Evolutionary conservation across 1,140 invertebrate species (phyloP), one percentile per base, ranked within the genome.

Genomic region (Pseudomyrmex pallidus): DNA sequence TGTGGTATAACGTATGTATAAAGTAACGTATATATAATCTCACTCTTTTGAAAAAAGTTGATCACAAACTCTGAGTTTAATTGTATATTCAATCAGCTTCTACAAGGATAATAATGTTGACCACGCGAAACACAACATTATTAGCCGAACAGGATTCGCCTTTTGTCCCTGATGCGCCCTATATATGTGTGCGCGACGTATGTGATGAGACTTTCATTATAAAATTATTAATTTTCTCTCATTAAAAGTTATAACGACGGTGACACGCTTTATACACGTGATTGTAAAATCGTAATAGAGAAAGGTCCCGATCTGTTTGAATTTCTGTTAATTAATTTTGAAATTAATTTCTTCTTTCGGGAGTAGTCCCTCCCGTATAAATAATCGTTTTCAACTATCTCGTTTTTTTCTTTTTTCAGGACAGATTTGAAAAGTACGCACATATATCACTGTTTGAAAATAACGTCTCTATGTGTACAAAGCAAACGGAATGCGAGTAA

Each of bases 241-340:
- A 61, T 80, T 80, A 80, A 80, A 80, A 80, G 66, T 80, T 72
- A 59, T 70, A 72, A 80, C 66, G 76, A 80, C 46, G 56, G 13
- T 17, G 67, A 62, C 57, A 12, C 13, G 2, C 44, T 20, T 84
- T 5, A 44, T 70, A 50, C 46, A 59, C 22, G 54, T 72, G 44
- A 72, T 61, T 20, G 9, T 76, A 10, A 76, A 76, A 64, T 17
- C 20, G 35, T 68, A 68, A 68, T 35, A 35, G 20, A 72, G 54
- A 72, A 35, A 72, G 13, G 13, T 44, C 50, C 59, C 12, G 12
- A 22, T 59, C 54, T 35, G 63, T 10, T 78, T 59, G 66, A 20
- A 70, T 61, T 17, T 80, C 54, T 59, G 66, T 80, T 80, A 72
- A 80, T 80, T 80, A 80, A 72, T 70, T 72, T 80, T 5, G 20